Conservation (phyloP, 2,888 invertebrate species). For the Limenitis camilla region DNA sequence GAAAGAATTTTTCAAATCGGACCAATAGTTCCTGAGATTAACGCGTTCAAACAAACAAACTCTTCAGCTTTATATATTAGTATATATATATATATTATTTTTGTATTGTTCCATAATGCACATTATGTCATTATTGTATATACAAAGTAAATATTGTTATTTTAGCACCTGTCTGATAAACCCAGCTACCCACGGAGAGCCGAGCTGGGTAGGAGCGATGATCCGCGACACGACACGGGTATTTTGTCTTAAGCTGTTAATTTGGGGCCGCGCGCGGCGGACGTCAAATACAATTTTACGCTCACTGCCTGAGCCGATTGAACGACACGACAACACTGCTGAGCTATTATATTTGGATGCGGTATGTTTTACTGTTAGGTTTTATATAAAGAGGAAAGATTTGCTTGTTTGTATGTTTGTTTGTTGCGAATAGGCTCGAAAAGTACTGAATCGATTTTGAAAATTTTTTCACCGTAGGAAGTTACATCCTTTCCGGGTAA, state of each 20-base stretch:
- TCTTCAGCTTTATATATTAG: too few relatives aligned
- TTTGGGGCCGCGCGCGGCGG: conserved; percentile 45
- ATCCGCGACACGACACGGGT: conserved; percentile 64
- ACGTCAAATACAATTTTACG: conserved; percentile 75
- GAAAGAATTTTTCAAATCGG: too few relatives aligned
- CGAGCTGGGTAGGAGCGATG: conserved; percentile 54
- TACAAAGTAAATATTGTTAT: not conserved
- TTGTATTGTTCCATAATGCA: not conserved
- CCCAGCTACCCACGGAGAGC: conserved; percentile 50
- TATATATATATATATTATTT: too few relatives aligned
- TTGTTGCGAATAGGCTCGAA: too few relatives aligned
- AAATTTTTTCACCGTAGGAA: too few relatives aligned
- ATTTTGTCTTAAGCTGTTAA: conserved; percentile 68
- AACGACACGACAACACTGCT: conserved; percentile 64
- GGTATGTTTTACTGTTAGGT: conserved; percentile 4
- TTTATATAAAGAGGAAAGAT: too few relatives aligned
- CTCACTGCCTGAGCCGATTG: conserved; percentile 71
- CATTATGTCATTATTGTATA: not conserved
- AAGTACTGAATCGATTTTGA: too few relatives aligned
- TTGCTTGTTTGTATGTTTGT: too few relatives aligned
- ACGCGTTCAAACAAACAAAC: too few relatives aligned
- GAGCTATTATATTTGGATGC: conserved; percentile 18
- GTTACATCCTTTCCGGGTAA: too few relatives aligned
- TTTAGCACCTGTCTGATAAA: conserved; percentile 39
- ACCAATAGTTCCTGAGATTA: too few relatives aligned